Evolutionary conservation across 2,888 invertebrate genomes (phyloP).

Genomic region (Zaprionus obscuricornis): DNA sequence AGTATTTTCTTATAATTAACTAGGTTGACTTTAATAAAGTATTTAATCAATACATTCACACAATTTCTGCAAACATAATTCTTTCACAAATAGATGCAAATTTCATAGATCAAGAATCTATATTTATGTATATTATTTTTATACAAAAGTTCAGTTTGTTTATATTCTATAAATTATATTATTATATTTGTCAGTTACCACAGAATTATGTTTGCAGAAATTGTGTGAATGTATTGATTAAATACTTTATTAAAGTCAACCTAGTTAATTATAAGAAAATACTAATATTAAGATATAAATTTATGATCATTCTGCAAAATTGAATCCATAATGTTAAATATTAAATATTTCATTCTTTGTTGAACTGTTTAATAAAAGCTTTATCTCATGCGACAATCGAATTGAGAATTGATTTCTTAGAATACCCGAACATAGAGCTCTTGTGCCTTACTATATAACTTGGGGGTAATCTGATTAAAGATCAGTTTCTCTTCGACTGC

Average conservation of each 20-base stretch:
- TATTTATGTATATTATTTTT: conserved; percentile 9
- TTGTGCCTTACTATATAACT: too few relatives aligned
- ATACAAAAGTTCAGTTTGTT: not conserved
- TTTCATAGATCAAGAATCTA: conserved; percentile 5
- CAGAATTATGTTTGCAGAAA: conserved; percentile 1
- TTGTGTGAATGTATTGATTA: not conserved
- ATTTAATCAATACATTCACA: conserved; percentile 4
- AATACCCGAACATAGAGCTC: not conserved
- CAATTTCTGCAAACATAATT: not conserved
- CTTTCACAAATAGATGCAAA: conserved; percentile 4
- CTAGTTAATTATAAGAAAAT: too few relatives aligned
- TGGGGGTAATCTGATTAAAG: not conserved
- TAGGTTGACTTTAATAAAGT: conserved; percentile 48
- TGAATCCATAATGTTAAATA: conserved; percentile 28
- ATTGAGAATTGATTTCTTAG: too few relatives aligned
- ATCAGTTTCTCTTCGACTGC: conserved; percentile 39
- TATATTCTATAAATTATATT: not conserved
- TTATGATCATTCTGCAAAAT: conserved; percentile 45
- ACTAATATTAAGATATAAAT: conserved; percentile 13
- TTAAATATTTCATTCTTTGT: conserved; percentile 43
- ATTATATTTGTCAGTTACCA: conserved; percentile 34
- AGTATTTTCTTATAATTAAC: conserved; percentile 31
- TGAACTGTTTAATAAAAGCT: conserved; percentile 63
- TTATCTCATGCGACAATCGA: conserved; percentile 28
- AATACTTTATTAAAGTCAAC: too few relatives aligned